phyloP scores from a whole-genome alignment of 2,888 invertebrate species.

The Lypha dubia region DNA sequence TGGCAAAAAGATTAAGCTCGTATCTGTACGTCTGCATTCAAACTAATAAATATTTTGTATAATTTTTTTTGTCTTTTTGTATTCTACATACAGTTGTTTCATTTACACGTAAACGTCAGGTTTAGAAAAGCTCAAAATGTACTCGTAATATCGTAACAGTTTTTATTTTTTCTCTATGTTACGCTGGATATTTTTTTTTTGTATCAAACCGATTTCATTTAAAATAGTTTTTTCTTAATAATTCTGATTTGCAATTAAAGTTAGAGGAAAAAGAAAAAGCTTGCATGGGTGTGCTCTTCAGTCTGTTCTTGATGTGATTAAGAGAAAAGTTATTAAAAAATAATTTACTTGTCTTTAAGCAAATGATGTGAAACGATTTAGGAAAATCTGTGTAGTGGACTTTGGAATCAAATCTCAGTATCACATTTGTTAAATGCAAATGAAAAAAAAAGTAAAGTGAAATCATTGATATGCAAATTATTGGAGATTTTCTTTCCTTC shows the following conservation, averaged over 20 bases:
- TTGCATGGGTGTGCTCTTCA: not conserved
- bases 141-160: conserved; percentile 4
- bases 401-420: not conserved
- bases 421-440: not conserved
- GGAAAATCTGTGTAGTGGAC: not conserved
- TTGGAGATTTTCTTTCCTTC: too few relatives aligned
- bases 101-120: conserved; percentile 30
- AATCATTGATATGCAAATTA: not conserved
- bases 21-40: not conserved
- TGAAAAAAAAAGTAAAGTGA: not conserved
- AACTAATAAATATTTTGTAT: not conserved
- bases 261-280: not conserved
- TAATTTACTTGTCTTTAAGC: not conserved
- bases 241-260: conserved; percentile 29
- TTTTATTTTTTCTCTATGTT: not conserved
- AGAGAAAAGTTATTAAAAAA: not conserved
- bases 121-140: not conserved
- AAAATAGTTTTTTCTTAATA: not conserved
- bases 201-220: not conserved
- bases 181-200: too few relatives aligned
- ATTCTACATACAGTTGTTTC: conserved; percentile 28
- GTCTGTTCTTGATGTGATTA: not conserved
- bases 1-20: not conserved
- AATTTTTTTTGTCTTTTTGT: not conserved
- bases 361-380: not conserved